Evolutionary conservation across 2,888 invertebrate species (phyloP), one percentile per base, ranked within the genome.

Genomic region (Temnothorax ravouxi): DNA sequence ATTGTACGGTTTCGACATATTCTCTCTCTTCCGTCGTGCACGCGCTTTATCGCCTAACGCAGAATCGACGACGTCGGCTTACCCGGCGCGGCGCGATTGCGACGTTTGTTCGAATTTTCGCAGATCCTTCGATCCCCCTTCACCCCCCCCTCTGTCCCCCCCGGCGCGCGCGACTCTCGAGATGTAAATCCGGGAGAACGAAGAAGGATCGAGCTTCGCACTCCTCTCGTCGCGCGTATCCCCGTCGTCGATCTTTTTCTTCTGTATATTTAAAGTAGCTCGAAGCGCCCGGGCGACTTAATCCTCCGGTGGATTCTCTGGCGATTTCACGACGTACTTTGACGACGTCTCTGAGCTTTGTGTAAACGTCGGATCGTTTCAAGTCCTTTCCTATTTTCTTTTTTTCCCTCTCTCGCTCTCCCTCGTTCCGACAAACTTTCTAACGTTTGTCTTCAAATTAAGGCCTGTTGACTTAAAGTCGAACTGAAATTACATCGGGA

Each of bases 1-100:
- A 59, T 80, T 80, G 72, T 72, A 72, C 47, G 59, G 79, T 80
- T 80, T 80, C 79, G 71, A 59, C 38, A n/a, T n/a, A 38, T 9
- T 8, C 13, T 8, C 34, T 13, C n/a, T 15, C 41, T 21, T 34
- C 2, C 21, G 13, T 34, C 38, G 50, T 59, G 9, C 25, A 13
- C 47, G 9, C 54, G 21, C 61, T 47, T 47, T 47, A 67, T 62
- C 18, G 5, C 18, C 5, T 21, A 29, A 64, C 38, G 59, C 59
- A 47, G 47, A 71, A 72, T 79, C 59, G 72, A 77, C 77, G 67
- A 13, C 59, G 50, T 9, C 67, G 52, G 52, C 41, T 77, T 44
- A 44, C 52, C 25, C 25, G 52, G 50, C 50, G 50, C 56, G 34
- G 41, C 66, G 44, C 25, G 44, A 18, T 9, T 21, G 66, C 66